Base-by-base conservation (phyloP, 1,140 invertebrate genomes). In the Papilio glaucus region DNA sequence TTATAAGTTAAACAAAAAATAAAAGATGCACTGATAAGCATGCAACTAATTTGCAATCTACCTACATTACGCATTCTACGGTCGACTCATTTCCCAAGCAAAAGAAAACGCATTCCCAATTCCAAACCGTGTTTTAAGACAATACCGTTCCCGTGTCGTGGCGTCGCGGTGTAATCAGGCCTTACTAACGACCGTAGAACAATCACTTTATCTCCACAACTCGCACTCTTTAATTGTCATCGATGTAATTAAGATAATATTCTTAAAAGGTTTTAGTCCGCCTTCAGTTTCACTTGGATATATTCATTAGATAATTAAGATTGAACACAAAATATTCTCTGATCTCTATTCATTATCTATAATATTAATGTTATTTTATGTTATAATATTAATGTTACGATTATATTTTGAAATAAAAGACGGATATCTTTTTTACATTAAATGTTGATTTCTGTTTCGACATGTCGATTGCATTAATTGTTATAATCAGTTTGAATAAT, bases 101-200 rank as follows among this genome's bases (percentile, higher is more conserved):
- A 86, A 87, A 89, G 87, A 90, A 90, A 89, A 80, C 41, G 6
- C 77, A 86, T 86, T 74, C 75, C 86, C 49, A 88, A 84, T 87
- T 91, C 77, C 74, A 79, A 86, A 86, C 78, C 72, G 74, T 84
- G 81, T 71, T 80, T 85, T 72, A 42, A 72, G 81, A 90, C 87
- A 89, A 90, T 90, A 82, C 82, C 37, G 74, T 77, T 81, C 76
- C 73, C 78, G 76, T 77, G 76, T 74, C 41, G 29, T 53, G 49
- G 2, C n/a, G n/a, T 2, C 29, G 29, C 72, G 73, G 76, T 82
- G 78, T 65, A 75, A 77, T 79, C 77, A 70, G 70, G 80, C 72
- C 42, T 77, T 72, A 33, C 21, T 60, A 57, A 73, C 69, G 70
- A 72, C 74, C 73, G 74, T 62, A 72, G 75, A 83, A 81, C 82